Evolutionary conservation across 2,797 vertebrate genomes (phyloP).

Genomic region (Manis javanica): DNA sequence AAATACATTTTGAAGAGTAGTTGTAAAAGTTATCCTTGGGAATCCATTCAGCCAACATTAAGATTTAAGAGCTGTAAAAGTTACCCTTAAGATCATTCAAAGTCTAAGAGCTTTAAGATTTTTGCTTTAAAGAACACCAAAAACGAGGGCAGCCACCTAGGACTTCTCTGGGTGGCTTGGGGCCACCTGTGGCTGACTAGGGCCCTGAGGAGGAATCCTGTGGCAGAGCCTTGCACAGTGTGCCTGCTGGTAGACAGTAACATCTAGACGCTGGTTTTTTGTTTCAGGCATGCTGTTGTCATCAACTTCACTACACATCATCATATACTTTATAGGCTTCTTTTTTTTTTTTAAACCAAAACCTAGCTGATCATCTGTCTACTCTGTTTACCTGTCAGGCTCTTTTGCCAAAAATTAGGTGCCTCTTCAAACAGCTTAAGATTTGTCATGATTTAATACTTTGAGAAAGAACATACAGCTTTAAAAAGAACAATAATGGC

Average conservation of each 20-base stretch:
- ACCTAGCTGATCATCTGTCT: background rate
- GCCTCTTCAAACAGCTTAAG: slow-evolving; percentile 29
- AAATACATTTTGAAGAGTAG: slow-evolving; percentile 60
- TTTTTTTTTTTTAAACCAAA: slow-evolving; percentile 34
- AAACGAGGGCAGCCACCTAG: slow-evolving; percentile 21
- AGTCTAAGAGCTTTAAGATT: slow-evolving; percentile 28
- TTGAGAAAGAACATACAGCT: background rate
- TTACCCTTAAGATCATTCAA: slow-evolving; percentile 18
- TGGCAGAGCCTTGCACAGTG: background rate
- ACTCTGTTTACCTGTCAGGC: background rate
- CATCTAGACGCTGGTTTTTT: background rate
- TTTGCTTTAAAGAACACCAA: slow-evolving; percentile 43
- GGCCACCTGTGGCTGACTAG: slow-evolving; percentile 20
- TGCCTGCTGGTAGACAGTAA: slow-evolving; percentile 41
- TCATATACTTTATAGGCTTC: background rate
- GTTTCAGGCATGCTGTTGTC: background rate
- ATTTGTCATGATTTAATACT: slow-evolving; percentile 46
- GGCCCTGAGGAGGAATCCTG: background rate
- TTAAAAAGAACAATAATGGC: slow-evolving; percentile 48
- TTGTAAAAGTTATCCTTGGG: slow-evolving; percentile 2
- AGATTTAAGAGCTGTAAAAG: background rate
- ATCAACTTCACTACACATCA: background rate
- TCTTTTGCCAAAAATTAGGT: slow-evolving; percentile 51
- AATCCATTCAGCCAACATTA: background rate
- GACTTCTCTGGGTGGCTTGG: slow-evolving; percentile 9